phyloP scores from a whole-genome alignment of 2,113 vertebrate genomes.

The Delphinus delphis region DNA sequence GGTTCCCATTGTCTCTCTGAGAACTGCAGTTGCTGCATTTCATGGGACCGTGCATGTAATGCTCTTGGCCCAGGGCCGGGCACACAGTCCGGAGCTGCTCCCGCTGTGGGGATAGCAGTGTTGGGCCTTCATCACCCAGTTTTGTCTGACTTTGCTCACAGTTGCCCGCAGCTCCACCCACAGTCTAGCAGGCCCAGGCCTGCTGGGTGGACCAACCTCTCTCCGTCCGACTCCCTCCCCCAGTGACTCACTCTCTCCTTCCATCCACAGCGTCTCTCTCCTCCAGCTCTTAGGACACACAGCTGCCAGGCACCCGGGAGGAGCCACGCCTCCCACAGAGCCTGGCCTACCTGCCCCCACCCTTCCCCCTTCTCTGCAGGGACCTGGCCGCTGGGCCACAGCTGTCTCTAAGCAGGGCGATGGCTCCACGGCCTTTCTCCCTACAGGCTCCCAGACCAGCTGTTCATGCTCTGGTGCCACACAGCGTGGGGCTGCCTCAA shows the following conservation, averaged over 20 bases:
- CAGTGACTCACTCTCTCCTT: slow-evolving; percentile 72
- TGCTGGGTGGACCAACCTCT: slow-evolving; percentile 50
- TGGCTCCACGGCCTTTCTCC: background rate
- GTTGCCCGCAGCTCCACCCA: slow-evolving; percentile 59
- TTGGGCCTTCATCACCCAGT: background rate
- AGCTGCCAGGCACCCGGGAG: slow-evolving; percentile 38
- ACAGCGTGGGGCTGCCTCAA: background rate
- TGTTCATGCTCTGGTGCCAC: background rate
- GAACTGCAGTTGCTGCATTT: background rate
- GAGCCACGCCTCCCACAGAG: background rate
- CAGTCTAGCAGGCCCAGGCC: slow-evolving; percentile 69
- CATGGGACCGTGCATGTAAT: background rate
- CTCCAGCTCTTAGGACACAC: background rate
- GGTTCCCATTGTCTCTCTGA: background rate
- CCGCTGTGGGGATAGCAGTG: fast-evolving
- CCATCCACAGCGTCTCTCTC: slow-evolving; percentile 44
- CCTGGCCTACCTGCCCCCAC: background rate
- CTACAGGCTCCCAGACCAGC: slow-evolving; percentile 9
- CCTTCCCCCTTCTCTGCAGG: slow-evolving; percentile 41
- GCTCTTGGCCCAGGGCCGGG: background rate
- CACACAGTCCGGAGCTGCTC: background rate
- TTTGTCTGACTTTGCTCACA: slow-evolving; percentile 49
- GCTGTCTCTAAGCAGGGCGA: background rate
- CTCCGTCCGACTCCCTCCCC: slow-evolving; percentile 24
- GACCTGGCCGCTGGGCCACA: background rate